A percentile compares a stretch with the other conserved stretches of the same genome.
These are phyloP conservation scores for Bruchidius siliquastri DNA, from an alignment of 2,888 invertebrate genomes.

Conservation along the genomic window DNA sequence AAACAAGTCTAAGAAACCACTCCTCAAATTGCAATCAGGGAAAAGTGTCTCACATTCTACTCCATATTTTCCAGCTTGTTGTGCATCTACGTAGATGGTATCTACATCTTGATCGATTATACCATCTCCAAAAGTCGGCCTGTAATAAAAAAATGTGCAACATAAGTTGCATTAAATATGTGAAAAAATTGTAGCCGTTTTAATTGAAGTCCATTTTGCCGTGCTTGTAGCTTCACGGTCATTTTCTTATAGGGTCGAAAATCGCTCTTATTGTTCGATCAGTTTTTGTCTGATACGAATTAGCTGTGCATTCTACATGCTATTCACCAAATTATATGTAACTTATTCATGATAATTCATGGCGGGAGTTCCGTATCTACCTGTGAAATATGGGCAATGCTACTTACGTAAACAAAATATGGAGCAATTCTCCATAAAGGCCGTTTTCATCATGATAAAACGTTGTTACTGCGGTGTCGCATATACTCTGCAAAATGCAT, in stretches of 20 bases:
- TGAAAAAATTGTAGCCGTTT: no score
- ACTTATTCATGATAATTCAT: neutral
- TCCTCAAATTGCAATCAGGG: constrained; percentile 56
- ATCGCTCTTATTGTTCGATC: no score
- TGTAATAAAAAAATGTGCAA: constrained; percentile 15
- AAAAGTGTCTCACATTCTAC: constrained; percentile 61
- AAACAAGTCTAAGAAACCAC: constrained; percentile 60
- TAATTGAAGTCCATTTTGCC: no score
- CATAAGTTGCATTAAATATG: no score
- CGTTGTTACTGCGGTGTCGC: constrained; percentile 64
- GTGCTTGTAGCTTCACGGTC: no score
- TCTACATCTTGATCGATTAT: constrained; percentile 50
- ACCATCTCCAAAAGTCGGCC: constrained; percentile 42
- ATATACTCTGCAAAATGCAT: constrained; percentile 70
- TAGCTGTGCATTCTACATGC: no score
- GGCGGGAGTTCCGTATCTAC: neutral
- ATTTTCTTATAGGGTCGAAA: no score
- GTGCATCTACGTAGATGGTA: constrained; percentile 57
- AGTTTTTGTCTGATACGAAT: no score
- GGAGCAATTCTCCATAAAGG: constrained; percentile 68
- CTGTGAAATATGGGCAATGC: neutral
- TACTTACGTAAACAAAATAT: constrained; percentile 69
- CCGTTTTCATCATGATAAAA: constrained; percentile 61
- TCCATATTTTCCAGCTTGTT: constrained; percentile 59
- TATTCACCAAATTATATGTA: neutral